Evolutionary conservation across 2,113 vertebrate species (phyloP).

Genomic region (Rhadina sibilatrix): DNA sequence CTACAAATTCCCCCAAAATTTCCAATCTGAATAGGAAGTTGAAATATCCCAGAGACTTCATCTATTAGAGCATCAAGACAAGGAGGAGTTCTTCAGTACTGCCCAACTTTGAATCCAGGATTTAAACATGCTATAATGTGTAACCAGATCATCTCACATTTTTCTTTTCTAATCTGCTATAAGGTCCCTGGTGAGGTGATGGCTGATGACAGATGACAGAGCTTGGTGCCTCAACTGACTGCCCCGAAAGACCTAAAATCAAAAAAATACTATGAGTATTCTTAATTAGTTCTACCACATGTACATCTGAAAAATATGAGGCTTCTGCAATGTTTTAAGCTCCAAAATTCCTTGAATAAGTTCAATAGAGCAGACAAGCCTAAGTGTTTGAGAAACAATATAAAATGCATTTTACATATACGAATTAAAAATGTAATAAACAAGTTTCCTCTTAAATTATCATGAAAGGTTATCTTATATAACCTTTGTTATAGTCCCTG

Average conservation of each 20-base stretch:
- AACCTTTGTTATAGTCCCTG: background rate
- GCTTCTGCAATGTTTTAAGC: background rate
- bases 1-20: background rate
- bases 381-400: background rate
- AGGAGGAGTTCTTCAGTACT: background rate
- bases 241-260: constrained; percentile 60
- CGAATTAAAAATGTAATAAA: background rate
- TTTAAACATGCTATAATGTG: constrained; percentile 62
- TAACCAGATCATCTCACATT: constrained; percentile 74
- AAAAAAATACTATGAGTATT: constrained; percentile 12
- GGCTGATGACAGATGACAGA: constrained; percentile 76
- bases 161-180: constrained; percentile 62
- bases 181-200: constrained; percentile 74
- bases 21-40: background rate
- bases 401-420: background rate
- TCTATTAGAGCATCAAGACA: background rate
- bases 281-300: constrained; percentile 38
- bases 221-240: constrained; percentile 67
- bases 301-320: background rate
- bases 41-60: background rate
- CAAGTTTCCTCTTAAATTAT: background rate
- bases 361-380: background rate
- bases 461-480: background rate
- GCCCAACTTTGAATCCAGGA: constrained; percentile 19
- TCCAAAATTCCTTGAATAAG: background rate